Evolutionary conservation across 2,797 vertebrate species (phyloP), one percentile per base, ranked within the genome.

Genomic region (Luscinia megarhynchos): DNA sequence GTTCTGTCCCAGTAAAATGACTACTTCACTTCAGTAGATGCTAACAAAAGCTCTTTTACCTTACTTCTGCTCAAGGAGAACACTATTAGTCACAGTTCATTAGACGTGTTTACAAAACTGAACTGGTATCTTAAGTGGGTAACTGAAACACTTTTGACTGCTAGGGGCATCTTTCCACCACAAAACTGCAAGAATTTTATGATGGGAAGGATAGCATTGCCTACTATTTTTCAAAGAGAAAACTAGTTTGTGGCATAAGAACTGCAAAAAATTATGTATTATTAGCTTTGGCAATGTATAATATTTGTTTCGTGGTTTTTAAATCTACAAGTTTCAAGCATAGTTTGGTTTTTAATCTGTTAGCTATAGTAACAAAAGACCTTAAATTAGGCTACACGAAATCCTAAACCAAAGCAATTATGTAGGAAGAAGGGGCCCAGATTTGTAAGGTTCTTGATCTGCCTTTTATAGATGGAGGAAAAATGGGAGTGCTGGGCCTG

Each of bases 31-130:
- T 95, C 95, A 97, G 81, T 84, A 94, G 92, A 84, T 94, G 87
- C 88, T 94, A 97, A 97, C 92, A 97, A 97, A 97, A 97, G 84
- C 79, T 70, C 57, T 85, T 96, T 95, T 96, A 95, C 90, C 78
- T 97, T 87, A 46, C 48, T 91, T 92, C 58, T 93, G 76, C 94
- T 95, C 64, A 46, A 46, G 77, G 66, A 97, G 93, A 97, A 79
- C 76, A 14, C 89, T 75, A 59, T 98, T 97, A 97, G 97, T 97
- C 92, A 96, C 80, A 94, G 86, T 97, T 97, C 95, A 97, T 97
- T 98, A 97, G 90, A 68, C 87, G 95, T 97, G 96, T 98, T 98
- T 97, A 97, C 95, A 97, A 95, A 97, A 96, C 64, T 90, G 78
- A 96, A 77, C 94, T 96, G 94, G 87, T 97, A 83, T 95, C 94